Base-by-base conservation (phyloP, 2,888 invertebrate species). In the Metacarcinus magister region DNA sequence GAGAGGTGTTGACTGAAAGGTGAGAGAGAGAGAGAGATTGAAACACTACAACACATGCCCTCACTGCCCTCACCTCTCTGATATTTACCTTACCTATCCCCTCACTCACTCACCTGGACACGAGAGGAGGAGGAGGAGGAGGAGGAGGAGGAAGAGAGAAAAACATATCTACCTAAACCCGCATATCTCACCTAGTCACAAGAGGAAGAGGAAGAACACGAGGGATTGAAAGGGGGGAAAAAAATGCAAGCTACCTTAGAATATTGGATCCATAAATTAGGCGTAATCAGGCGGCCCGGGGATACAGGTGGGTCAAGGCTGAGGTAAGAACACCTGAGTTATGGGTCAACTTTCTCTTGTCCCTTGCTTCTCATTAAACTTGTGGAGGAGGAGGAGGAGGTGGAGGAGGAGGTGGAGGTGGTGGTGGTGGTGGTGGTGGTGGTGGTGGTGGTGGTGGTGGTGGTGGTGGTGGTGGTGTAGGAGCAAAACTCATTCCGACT, bases 351-450 rank as follows among this genome's bases (percentile, higher is more conserved):
- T 82, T 28, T 7, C 32, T 28, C 82, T 82, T 32, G 82, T 82
- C 32, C 82, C 32, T 8, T 82, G 32, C 32, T 82, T 32, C 82
- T 82, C 82, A 82, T 82, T 82, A 82, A 82, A 82, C 82, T 82
- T 82, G 82, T 32, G 82, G 82, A 10, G 32, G 43, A 23, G 32
- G 28, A 23, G 32, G 32, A 67, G 67, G 23, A 67, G 67, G 67
- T 23, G n/a, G 23, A 67, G 10, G 60, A 46, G 44, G 16, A 13
- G 60, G 60, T 2, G 19, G 75, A 75, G n/a, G 46, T 16, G 92
- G 28, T 19, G 19, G 92, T 16, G 92, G 44, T 0, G 32, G 48
- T 28, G 92, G 23, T 32, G 28, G 82, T 32, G 82, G 48, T 19
- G 92, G 32, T n/a, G 28, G 92, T 8, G 91, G 16, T 0, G n/a